Base-by-base conservation (phyloP, 2,113 vertebrate species). In the Amphilophus citrinellus region DNA sequence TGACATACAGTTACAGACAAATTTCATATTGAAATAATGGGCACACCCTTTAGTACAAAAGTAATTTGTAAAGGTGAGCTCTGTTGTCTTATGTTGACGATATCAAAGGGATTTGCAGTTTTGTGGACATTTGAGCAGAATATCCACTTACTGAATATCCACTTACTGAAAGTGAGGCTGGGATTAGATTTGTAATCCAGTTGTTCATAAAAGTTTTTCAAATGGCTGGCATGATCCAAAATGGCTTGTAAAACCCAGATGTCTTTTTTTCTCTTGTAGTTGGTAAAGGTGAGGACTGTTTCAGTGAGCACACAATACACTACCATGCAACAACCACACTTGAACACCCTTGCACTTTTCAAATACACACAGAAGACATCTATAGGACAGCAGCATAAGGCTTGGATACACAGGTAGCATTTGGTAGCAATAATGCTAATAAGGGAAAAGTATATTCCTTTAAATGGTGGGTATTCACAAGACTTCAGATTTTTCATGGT, bases 301-400 rank as follows among this genome's bases (percentile, higher is more conserved):
- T 91, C 66, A 79, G 85, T 84, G 83, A 79, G 62, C 81, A 87
- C 89, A 91, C 88, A 62, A 90, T 84, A 89, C 58, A 92, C 83
- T 88, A 89, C 91, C 91, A 92, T 94, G 91, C 91, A 94, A 94
- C 61, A 27, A 91, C 76, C 91, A 94, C 87, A 90, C 80, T 73
- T 85, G 85, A 88, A 89, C 87, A 93, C 82, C 85, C 87, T 80
- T 87, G 88, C 89, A 91, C 90, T 87, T 84, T 87, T 92, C 76
- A 87, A 89, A 89, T 88, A 93, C 84, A 90, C 86, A 87, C 65
- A 88, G 88, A 76, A 92, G 71, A 91, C 88, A 90, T 90, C 84
- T 77, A 91, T 53, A 84, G 65, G 81, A 91, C 77, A 86, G 73
- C 84, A 79, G 82, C 59, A 77, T 44, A 50, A 78, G 86, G 84